Conservation (phyloP, 2,797 vertebrate genomes). For the Gadopsis marmoratus region DNA sequence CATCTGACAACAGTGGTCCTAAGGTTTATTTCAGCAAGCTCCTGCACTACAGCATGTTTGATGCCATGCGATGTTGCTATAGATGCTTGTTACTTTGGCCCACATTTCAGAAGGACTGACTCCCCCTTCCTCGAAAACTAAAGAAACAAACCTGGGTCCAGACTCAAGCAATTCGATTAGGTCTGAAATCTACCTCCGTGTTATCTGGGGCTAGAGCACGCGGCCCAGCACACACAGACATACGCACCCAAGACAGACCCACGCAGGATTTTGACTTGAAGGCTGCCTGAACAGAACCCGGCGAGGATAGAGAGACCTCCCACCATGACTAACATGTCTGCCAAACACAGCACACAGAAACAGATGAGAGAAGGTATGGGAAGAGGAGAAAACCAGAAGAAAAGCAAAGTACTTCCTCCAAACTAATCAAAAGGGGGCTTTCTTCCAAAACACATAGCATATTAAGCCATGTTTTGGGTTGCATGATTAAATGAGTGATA, state of each 20-base stretch:
- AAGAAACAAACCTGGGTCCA: constrained; percentile 1
- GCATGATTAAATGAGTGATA: background rate
- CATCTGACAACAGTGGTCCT: background rate
- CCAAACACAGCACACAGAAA: constrained; percentile 82
- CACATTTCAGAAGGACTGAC: background rate
- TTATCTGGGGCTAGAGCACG: constrained; percentile 23
- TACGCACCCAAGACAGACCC: constrained; percentile 27
- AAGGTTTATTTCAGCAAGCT: background rate
- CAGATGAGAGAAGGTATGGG: constrained; percentile 53
- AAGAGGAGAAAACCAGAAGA: constrained; percentile 60
- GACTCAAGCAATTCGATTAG: constrained; percentile 13
- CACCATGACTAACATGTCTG: constrained; percentile 63
- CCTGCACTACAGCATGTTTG: background rate
- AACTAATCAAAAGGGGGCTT: constrained; percentile 23
- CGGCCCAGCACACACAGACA: constrained; percentile 18
- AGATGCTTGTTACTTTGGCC: background rate
- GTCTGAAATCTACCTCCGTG: constrained; percentile 13
- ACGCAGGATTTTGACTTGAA: constrained; percentile 47
- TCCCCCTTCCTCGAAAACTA: background rate
- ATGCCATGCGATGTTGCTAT: background rate
- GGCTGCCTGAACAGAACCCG: constrained; percentile 50
- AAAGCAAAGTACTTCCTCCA: constrained; percentile 35
- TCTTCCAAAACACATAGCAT: background rate
- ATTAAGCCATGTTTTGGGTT: background rate
- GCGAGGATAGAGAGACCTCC: constrained; percentile 73